Percentiles rank a stretch among this genome's conserved stretches.
These are phyloP conservation scores for Syngnathus floridae DNA, from an alignment of 2,113 vertebrate genomes.

Conservation along the genomic window DNA sequence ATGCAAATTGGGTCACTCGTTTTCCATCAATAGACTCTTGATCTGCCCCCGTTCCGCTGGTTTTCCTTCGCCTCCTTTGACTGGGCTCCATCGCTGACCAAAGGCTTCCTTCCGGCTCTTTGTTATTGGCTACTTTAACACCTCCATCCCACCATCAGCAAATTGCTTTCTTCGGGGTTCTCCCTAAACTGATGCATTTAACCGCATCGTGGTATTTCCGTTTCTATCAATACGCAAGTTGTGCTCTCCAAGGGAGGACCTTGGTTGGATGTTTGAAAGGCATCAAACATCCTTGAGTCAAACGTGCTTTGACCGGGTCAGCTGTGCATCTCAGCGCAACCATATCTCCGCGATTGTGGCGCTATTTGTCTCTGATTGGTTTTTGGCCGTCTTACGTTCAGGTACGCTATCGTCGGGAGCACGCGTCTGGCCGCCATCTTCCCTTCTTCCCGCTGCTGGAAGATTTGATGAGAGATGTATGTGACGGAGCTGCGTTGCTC, in stretches of 20 bases:
- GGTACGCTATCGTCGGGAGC: conserved; percentile 94
- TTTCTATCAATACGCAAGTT: background rate
- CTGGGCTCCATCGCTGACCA: conserved; percentile 12
- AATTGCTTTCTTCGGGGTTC: conserved; percentile 40
- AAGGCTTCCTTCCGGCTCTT: conserved; percentile 5
- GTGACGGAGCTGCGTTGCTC: conserved; percentile 85
- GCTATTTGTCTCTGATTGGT: background rate
- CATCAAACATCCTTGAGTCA: conserved; percentile 14
- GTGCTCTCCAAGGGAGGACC: conserved; percentile 41
- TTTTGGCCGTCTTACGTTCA: conserved; percentile 54
- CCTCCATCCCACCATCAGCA: conserved; percentile 39
- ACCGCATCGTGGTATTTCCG: background rate
- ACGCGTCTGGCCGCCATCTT: conserved; percentile 79
- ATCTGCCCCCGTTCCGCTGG: conserved; percentile 11
- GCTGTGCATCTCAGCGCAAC: conserved; percentile 9
- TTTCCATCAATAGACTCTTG: conserved; percentile 2
- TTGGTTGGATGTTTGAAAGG: conserved; percentile 14
- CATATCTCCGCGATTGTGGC: conserved; percentile 9
- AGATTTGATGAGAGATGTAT: conserved; percentile 88
- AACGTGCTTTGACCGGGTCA: conserved; percentile 25
- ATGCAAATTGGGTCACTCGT: conserved; percentile 1
- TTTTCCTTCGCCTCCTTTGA: conserved; percentile 14
- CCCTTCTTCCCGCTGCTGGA: conserved; percentile 87
- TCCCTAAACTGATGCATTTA: conserved; percentile 20
- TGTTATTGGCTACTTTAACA: conserved; percentile 33